phyloP scores from a whole-genome alignment of 2,113 vertebrate species.

The Mesocricetus auratus region DNA sequence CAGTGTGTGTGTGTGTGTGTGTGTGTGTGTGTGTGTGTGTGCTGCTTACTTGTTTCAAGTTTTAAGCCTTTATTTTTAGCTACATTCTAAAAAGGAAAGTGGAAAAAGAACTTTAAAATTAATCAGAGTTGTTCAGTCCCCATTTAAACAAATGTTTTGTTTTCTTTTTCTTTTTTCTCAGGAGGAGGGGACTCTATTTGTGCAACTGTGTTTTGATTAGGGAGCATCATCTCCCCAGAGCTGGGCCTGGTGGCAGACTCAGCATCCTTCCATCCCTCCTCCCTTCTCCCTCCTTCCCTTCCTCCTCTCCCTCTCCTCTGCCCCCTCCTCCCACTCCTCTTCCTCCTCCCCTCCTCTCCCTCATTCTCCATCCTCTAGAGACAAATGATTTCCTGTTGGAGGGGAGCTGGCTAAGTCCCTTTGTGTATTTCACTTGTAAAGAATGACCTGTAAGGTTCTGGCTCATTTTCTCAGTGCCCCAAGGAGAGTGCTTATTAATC shows the following conservation, averaged over 20 bases:
- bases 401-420: conserved; percentile 48
- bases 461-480: conserved; percentile 41
- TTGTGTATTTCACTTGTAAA: conserved; percentile 53
- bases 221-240: conserved; percentile 48
- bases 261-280: background rate
- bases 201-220: conserved; percentile 64
- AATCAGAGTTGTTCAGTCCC: conserved; percentile 51
- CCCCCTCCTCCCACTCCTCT: background rate
- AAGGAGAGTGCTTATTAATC: conserved; percentile 51
- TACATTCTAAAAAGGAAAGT: conserved; percentile 69
- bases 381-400: conserved; percentile 76
- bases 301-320: background rate
- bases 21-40: background rate
- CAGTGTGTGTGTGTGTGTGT: background rate
- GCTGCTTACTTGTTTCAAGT: conserved; percentile 74
- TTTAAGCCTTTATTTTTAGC: conserved; percentile 79
- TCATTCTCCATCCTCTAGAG: background rate
- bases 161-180: conserved; percentile 12
- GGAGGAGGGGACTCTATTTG: conserved; percentile 54
- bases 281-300: no score
- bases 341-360: background rate
- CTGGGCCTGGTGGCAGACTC: conserved; percentile 43
- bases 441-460: conserved; percentile 20
- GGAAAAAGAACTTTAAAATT: conserved; percentile 65
- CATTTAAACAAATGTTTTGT: conserved; percentile 41